Base-by-base conservation (phyloP, 1,140 invertebrate species). In the Zaprionus ghesquierei region DNA sequence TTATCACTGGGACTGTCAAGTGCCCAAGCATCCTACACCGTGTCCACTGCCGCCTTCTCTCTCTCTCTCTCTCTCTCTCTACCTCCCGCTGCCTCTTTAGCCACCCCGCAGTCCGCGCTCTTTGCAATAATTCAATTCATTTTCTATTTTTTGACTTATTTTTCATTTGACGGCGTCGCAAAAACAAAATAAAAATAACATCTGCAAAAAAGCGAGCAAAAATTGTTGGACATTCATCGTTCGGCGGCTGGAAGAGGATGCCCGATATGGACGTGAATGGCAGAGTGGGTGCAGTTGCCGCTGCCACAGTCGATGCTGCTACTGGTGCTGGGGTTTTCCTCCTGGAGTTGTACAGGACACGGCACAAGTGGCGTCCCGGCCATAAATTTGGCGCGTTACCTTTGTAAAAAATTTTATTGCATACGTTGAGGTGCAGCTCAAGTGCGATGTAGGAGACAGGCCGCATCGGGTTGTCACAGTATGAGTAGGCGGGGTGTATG, bases 81-180 rank as follows among this genome's bases (percentile, higher is more conserved):
- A 2, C 18, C 18, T 10, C 10, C 22, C n/a, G 0, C 31, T 12
- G 2, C 54, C 15, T 18, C 3, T 44, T 22, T 8, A n/a, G 41
- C 25, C 15, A 15, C n/a, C 65, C 46, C 29, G 9, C 8, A 29
- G n/a, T 27, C 29, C 65, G 61, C 63, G 76, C 85, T 84, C 80
- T 89, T 77, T 89, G 84, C 84, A 87, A 87, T 87, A 87, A 87
- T 87, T 87, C 84, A 87, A 87, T 87, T 89, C 84, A 87, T 87
- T 87, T 87, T 87, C 84, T 87, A 87, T 87, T 89, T 87, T 89
- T 87, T 84, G 66, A 77, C 79, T 82, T 84, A 79, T 87, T 87
- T 87, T 89, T 89, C 70, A 81, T 84, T 82, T 87, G 84, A 76
- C 75, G 79, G 82, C 65, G 63, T 66, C 62, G 71, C 64, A 66